A percentile compares a stretch with the other conserved stretches of the same genome.
Conservation (phyloP, 2,113 vertebrate genomes). For the Sinocyclocheilus anophthalmus region DNA sequence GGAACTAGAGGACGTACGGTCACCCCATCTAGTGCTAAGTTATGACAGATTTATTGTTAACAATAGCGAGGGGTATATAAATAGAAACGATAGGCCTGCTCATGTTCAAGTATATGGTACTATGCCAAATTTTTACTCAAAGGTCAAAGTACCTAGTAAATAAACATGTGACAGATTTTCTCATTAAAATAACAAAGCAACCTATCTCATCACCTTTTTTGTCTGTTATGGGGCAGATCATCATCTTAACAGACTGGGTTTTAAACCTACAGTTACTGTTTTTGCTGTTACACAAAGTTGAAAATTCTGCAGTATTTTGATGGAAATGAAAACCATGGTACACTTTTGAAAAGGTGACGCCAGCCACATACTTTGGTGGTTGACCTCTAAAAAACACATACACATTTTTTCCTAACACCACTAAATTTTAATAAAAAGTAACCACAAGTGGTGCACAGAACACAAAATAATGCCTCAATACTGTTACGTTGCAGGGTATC, state of each 20-base stretch:
- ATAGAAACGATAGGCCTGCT: background rate
- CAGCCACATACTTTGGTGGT: background rate
- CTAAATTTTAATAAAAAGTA: conserved; percentile 40
- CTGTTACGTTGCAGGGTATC: background rate
- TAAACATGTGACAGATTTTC: no score
- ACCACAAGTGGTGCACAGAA: conserved; percentile 28
- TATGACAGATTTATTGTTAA: background rate
- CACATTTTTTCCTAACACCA: background rate
- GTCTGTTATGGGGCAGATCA: no score
- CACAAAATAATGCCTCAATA: conserved; percentile 17
- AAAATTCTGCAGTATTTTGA: background rate
- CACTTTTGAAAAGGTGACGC: no score
- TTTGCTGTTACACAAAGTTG: no score
- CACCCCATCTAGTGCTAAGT: no score
- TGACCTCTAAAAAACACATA: background rate
- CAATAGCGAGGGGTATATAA: background rate
- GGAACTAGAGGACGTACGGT: no score
- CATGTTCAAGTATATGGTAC: background rate
- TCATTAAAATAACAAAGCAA: no score
- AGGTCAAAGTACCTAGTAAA: background rate
- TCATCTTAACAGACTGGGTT: no score
- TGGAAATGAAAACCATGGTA: background rate
- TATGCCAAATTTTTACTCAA: background rate
- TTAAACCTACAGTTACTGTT: no score
- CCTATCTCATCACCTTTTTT: no score